Base-by-base conservation (phyloP, 2,888 invertebrate genomes). In the Phrixothrix hirtus region DNA sequence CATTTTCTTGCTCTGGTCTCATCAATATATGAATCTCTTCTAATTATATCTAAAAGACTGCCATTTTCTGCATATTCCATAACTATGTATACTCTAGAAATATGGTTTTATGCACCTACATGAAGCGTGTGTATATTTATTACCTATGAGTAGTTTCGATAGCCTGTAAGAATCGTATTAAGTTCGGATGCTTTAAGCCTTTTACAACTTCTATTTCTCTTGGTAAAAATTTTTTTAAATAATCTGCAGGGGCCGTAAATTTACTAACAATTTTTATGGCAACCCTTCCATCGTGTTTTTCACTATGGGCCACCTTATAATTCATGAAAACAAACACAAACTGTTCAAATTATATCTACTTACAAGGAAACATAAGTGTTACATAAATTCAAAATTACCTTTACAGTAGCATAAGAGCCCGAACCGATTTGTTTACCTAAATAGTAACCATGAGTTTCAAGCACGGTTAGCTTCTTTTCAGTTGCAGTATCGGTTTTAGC, bases 41-140 rank as follows among this genome's bases (percentile, higher is more conserved):
- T 81, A 56, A 91, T 88, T 44, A 87, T 81, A 58, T 91, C 90
- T 47, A 90, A 75, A 12, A 91, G 77, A 61, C 88, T 89, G 6
- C 91, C 91, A 63, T 89, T 89, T 66, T 87, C 85, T 1, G 90
- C 91, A 66, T 84, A 86, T 73, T 91, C 89, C 91, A 91, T 91
- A 25, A 91, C 85, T 60, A 91, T 86, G 68, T 91, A 91, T 2
- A 91, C 88, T 66, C 90, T 88, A 64, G 26, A 60, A 54, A 45
- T 10, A 35, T 6, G 41, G 4, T 27, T 13, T 11, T 17, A 13
- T 26, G 6, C 1, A 17, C 2, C 11, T 5, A 29, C 7, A 7
- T 50, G 12, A 5, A 7, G 21, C 3, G 4, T 3, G 7, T 21
- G 21, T 21, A 21, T 21, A 12, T 21, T 29, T 2, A 17, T 31